phyloP scores from a whole-genome alignment of 2,113 vertebrate genomes.

The Atractosteus spatula region DNA sequence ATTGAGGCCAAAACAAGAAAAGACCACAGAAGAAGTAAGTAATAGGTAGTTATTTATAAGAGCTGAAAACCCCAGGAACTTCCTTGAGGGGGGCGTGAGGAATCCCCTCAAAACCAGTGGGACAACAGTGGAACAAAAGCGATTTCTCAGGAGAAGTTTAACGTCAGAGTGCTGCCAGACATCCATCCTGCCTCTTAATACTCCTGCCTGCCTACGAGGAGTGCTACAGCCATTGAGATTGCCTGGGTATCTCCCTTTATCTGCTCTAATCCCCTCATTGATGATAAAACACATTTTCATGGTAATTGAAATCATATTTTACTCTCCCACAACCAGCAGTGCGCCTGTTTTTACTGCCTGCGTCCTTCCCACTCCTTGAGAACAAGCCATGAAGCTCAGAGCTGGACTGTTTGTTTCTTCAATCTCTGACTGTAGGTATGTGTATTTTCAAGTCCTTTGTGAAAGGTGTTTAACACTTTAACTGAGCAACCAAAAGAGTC shows the following conservation, averaged over 20 bases:
- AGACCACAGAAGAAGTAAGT: neutral
- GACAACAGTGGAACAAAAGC: conserved; percentile 5
- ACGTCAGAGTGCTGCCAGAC: conserved; percentile 16
- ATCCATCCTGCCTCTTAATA: conserved; percentile 26
- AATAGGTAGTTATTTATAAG: conserved; percentile 5
- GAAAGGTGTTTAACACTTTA: no score
- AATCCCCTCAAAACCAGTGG: conserved; percentile 17
- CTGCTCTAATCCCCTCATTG: conserved; percentile 38
- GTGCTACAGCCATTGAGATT: conserved; percentile 39
- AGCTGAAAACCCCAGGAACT: conserved; percentile 4
- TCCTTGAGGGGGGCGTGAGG: conserved; percentile 13
- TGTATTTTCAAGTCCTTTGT: no score
- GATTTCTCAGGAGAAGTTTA: conserved; percentile 26
- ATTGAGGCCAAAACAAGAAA: neutral
- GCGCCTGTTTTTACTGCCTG: conserved; percentile 36
- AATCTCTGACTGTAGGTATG: no score
- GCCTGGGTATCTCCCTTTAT: conserved; percentile 25
- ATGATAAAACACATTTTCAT: conserved; percentile 53
- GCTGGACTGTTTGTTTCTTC: neutral
- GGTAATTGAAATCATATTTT: conserved; percentile 55
- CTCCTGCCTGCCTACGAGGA: conserved; percentile 31
- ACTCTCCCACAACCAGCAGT: conserved; percentile 35
- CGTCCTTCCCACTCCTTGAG: conserved; percentile 20
- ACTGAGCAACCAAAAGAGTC: no score
- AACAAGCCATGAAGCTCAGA: conserved; percentile 3